phyloP scores from a whole-genome alignment of 1,140 invertebrate genomes.

The Kradibia gibbosae region DNA sequence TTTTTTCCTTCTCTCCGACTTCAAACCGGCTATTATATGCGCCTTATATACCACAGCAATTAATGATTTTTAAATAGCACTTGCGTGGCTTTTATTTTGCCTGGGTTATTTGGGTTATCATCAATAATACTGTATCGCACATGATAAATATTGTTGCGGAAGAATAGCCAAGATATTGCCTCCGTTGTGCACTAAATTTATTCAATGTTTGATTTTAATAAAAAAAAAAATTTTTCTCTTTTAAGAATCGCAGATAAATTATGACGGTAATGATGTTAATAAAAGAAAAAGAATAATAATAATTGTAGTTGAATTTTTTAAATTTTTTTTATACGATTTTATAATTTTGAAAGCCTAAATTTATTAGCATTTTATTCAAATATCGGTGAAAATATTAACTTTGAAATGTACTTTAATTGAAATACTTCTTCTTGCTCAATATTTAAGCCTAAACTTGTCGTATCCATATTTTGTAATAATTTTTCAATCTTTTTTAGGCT shows the following conservation, averaged over 20 bases:
- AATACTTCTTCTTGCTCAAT: too few species aligned
- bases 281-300: too few species aligned
- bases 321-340: too few species aligned
- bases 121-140: neutral
- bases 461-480: neutral
- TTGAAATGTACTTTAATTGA: too few species aligned
- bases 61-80: neutral
- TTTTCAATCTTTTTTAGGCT: slow-evolving; percentile 31
- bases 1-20: too few species aligned
- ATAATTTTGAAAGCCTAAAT: too few species aligned
- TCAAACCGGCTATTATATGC: neutral
- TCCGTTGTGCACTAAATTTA: neutral
- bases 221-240: neutral
- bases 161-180: neutral
- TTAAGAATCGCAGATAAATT: too few species aligned
- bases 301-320: too few species aligned
- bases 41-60: neutral
- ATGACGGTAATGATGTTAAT: too few species aligned
- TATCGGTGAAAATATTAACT: too few species aligned
- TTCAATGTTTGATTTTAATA: neutral
- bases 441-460: neutral
- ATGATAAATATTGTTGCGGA: neutral
- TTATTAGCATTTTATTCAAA: too few species aligned
- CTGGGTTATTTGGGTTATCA: neutral
- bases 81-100: neutral